A percentile compares a stretch with the other conserved stretches of the same genome.
Evolutionary conservation across 2,888 invertebrate genomes (phyloP).

Genomic region (Drosophila tanythrix): DNA sequence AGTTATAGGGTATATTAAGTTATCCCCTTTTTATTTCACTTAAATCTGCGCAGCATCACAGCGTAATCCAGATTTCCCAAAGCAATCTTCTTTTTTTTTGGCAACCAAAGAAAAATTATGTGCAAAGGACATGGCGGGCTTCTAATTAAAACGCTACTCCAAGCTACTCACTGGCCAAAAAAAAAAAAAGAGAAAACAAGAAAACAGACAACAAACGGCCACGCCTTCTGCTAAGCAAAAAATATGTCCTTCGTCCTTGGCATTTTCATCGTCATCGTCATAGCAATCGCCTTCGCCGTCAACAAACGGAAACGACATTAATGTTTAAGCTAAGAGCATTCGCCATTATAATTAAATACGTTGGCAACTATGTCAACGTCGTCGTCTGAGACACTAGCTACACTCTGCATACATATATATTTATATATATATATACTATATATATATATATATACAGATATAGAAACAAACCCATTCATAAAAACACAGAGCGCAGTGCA

Average conservation of each 20-base stretch:
- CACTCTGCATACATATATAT: neutral
- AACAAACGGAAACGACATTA: slow-evolving; percentile 71
- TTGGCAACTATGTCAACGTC: slow-evolving; percentile 18
- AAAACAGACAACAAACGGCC: slow-evolving; percentile 11
- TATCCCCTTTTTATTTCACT: neutral
- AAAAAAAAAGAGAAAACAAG: neutral
- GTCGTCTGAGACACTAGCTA: slow-evolving; percentile 18
- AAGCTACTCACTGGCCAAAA: neutral
- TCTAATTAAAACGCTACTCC: slow-evolving; percentile 51
- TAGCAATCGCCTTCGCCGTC: slow-evolving; percentile 34
- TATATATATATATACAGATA: neutral
- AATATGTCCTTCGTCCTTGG: slow-evolving; percentile 21
- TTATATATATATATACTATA: neutral
- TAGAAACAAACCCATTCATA: slow-evolving; percentile 1
- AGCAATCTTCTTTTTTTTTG: slow-evolving; percentile 17
- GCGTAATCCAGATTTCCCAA: slow-evolving; percentile 13
- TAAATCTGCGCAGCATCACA: neutral
- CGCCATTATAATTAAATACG: slow-evolving; percentile 74
- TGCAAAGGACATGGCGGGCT: slow-evolving; percentile 27
- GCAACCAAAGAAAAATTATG: slow-evolving; percentile 25
- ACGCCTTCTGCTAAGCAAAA: slow-evolving; percentile 30
- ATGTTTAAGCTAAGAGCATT: slow-evolving; percentile 67
- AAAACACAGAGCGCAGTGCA: slow-evolving; percentile 50
- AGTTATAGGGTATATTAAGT: neutral
- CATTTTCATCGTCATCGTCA: slow-evolving; percentile 40